Evolutionary conservation across 2,113 vertebrate genomes (phyloP), one percentile per base, ranked within the genome.

Genomic region (Trematocara variabile): DNA sequence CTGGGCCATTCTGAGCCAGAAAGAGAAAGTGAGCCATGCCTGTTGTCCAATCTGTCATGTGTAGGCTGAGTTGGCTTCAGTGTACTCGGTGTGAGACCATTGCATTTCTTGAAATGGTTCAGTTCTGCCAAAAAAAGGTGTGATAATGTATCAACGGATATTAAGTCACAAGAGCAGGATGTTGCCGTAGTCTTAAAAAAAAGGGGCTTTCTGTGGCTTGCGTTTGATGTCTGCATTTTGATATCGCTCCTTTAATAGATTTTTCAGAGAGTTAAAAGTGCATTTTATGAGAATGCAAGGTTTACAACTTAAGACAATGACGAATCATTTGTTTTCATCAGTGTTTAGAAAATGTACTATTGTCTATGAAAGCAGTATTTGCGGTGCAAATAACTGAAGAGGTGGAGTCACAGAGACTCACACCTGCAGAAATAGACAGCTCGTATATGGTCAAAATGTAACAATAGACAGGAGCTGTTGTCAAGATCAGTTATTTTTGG

Each of bases 41-140:
- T 88, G 82, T 89, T 80, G 68, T 70, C 54, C 90, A 87, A 54
- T 89, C 91, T 93, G 93, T 92, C 84, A 63, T 87, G 84, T 88
- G 91, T 81, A 85, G 92, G 89, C 88, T 12, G 86, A 68, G 60
- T 37, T 84, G 90, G 88, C 84, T 81, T 58, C 4, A 34, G 28
- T 75, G 20, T 34, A 13, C 46, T 85, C 5, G 5, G 44, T 53
- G 55, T 12, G n/a, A 85, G 48, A 58, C 48, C 11, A 9, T 41
- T 22, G 14, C 14, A 6, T 84, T 85, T 86, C 65, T 81, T 50
- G 25, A 84, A 60, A 52, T 48, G 3, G 34, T 46, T 82, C 12
- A 39, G 70, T 33, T 28, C 12, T 80, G 41, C 50, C 14, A 75
- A 75, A 73, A 70, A 16, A 77, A 80, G 70, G 70, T 83, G 86